Percentiles rank a stretch among this genome's conserved stretches.
Conservation (phyloP, 2,888 invertebrate genomes). For the Sussaba pulchella region DNA sequence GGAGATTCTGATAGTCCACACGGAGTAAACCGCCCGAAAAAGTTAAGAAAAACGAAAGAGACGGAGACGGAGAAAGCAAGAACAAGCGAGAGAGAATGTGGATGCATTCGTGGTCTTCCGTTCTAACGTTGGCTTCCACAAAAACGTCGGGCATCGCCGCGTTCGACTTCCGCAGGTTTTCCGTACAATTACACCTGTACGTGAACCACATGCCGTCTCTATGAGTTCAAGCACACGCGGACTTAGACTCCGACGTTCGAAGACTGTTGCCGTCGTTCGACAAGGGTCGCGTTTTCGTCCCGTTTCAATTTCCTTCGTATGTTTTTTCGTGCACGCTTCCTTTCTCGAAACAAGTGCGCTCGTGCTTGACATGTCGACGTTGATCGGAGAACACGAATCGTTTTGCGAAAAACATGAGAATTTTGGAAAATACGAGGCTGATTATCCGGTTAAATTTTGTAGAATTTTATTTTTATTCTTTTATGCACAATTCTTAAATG, state of each 20-base stretch:
- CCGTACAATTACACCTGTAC: conserved; percentile 78
- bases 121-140: conserved; percentile 65
- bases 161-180: conserved; percentile 74
- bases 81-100: background rate
- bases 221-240: conserved; percentile 26
- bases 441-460: no score
- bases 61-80: no score
- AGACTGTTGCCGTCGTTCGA: conserved; percentile 31
- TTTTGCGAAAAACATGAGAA: no score
- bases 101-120: conserved; percentile 31
- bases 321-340: conserved; percentile 75
- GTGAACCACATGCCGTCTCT: conserved; percentile 72
- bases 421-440: no score
- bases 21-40: conserved; percentile 7
- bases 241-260: conserved; percentile 18
- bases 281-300: conserved; percentile 51
- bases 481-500: no score
- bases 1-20: conserved; percentile 7
- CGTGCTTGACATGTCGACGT: conserved; percentile 46
- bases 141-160: conserved; percentile 69
- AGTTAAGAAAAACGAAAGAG: no score
- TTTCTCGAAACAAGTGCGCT: conserved; percentile 57
- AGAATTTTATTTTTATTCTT: no score
- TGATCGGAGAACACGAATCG: conserved; percentile 10
- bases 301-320: conserved; percentile 69